phyloP scores from a whole-genome alignment of 2,888 invertebrate genomes.

The Lumbricus terrestris region DNA sequence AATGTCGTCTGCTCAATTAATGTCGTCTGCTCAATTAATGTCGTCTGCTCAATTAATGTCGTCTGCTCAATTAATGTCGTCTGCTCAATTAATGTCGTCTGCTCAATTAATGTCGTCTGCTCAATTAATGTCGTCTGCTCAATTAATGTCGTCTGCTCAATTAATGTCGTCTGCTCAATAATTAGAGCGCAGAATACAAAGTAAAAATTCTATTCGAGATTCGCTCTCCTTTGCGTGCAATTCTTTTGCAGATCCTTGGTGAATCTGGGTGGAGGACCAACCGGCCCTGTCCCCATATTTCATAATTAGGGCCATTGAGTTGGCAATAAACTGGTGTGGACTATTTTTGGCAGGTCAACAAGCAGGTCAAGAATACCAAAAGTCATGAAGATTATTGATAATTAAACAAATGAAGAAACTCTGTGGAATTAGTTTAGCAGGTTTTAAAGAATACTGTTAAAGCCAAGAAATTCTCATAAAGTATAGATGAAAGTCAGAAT shows the following conservation, averaged over 20 bases:
- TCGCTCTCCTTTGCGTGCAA: neutral
- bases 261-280: too few species aligned
- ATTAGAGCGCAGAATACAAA: neutral
- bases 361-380: too few species aligned
- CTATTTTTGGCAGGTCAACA: too few species aligned
- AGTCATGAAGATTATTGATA: neutral
- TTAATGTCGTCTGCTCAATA: neutral
- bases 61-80: too few species aligned
- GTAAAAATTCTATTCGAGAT: neutral
- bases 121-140: neutral
- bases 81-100: neutral
- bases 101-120: too few species aligned
- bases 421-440: neutral
- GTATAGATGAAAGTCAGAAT: too few species aligned
- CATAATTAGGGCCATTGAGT: neutral
- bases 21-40: neutral
- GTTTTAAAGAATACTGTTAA: neutral
- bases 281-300: neutral
- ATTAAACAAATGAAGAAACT: neutral
- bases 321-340: neutral
- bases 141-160: too few species aligned
- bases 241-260: neutral
- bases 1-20: neutral
- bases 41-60: neutral
- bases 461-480: neutral